phyloP scores from a whole-genome alignment of 2,797 vertebrate species.

The Gadopsis bispinosus region DNA sequence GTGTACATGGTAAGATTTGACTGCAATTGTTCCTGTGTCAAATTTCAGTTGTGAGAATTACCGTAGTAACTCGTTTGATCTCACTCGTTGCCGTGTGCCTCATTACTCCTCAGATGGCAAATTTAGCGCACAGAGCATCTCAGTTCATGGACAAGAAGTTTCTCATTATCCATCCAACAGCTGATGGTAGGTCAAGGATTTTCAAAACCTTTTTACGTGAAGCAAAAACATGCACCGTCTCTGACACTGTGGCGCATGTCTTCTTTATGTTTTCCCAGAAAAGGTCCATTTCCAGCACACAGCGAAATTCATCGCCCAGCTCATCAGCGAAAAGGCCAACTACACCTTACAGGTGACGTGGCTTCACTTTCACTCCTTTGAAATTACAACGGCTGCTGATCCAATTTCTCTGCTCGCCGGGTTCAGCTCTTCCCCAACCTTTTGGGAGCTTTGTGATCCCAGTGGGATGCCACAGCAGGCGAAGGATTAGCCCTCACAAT shows the following conservation, averaged over 20 bases:
- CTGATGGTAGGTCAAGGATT: constrained; percentile 88
- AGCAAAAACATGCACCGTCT: no score
- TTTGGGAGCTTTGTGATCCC: constrained; percentile 43
- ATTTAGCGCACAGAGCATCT: constrained; percentile 88
- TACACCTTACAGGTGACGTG: constrained; percentile 96
- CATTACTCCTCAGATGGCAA: constrained; percentile 86
- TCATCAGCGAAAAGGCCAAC: constrained; percentile 94
- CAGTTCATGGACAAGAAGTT: constrained; percentile 92
- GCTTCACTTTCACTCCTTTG: background rate
- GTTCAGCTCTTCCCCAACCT: constrained; percentile 34
- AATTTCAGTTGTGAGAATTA: background rate
- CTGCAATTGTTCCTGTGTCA: background rate
- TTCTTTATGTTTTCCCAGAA: constrained; percentile 82
- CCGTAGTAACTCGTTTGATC: background rate
- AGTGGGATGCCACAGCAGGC: constrained; percentile 43
- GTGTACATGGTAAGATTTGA: constrained; percentile 88
- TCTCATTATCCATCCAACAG: constrained; percentile 95
- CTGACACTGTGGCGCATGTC: background rate
- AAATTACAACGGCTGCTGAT: background rate
- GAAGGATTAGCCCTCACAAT: constrained; percentile 74
- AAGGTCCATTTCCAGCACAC: constrained; percentile 99
- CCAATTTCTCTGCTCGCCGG: constrained; percentile 6
- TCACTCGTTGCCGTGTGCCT: background rate
- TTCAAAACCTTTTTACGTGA: background rate
- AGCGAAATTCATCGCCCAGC: constrained; percentile 94